These are phyloP conservation scores for Strigops habroptila DNA, from an alignment of 2,113 vertebrate genomes.

Conservation along the genomic window DNA sequence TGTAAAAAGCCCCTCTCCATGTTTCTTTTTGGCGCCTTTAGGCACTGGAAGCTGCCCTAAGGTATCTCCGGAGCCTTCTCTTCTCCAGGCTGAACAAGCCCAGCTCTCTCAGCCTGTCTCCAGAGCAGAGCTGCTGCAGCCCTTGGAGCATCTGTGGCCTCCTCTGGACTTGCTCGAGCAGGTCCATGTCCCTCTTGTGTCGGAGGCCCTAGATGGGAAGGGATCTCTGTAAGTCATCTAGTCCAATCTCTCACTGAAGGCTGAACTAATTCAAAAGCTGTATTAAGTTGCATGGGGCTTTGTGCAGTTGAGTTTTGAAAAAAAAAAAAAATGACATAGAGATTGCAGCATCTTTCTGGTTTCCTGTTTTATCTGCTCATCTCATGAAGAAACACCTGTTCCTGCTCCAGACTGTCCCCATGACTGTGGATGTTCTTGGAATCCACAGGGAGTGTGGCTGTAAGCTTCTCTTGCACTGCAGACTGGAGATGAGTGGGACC, in stretches of 20 bases:
- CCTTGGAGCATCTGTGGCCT: neutral
- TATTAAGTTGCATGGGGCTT: rapidly evolving
- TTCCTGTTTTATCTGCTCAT: neutral
- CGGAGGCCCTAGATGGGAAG: neutral
- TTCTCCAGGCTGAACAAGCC: neutral
- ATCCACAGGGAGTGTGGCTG: neutral
- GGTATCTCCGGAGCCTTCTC: neutral
- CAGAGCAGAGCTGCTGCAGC: neutral
- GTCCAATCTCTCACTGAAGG: neutral
- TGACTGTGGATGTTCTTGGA: neutral
- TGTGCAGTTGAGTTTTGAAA: neutral
- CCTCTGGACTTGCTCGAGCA: neutral
- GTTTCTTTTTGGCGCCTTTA: neutral
- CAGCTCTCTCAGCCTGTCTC: neutral
- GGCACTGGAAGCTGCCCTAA: neutral
- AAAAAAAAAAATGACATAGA: neutral
- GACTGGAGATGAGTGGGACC: neutral
- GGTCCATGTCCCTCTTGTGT: neutral
- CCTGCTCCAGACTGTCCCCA: neutral
- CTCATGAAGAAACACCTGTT: neutral
- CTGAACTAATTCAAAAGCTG: neutral
- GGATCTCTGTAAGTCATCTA: neutral
- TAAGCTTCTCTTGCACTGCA: neutral
- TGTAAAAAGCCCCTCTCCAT: neutral
- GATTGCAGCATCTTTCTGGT: neutral